Evolutionary conservation across 2,797 vertebrate genomes (phyloP), one percentile per base, ranked within the genome.

Genomic region (Columba guinea): DNA sequence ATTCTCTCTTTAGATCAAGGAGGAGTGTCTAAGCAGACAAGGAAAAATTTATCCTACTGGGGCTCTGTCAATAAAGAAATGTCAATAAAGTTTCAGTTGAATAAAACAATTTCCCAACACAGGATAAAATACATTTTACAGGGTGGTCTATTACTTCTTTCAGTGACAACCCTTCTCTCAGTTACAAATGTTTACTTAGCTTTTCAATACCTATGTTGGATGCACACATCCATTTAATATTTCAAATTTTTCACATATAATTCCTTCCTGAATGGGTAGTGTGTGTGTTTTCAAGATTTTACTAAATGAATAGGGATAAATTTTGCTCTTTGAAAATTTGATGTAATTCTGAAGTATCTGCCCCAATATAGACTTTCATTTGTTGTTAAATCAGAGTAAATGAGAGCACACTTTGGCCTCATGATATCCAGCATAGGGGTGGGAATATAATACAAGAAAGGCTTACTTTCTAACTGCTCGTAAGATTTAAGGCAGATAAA

Each of bases 401-500:
- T 19, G 75, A 78, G 79, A 76, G n/a, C 46, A 75, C 34, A 56
- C 22, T 81, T 85, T 3, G 10, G 55, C 68, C 41, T 89, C n/a
- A 21, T 9, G 32, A 64, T 41, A 81, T 49, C 67, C 53, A 64
- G 48, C 68, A 68, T 32, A 90, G 53, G 27, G 35, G 56, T 32
- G 67, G 49, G 41, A 90, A 69, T 12, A 9, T 26, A 88, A 74
- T 37, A 75, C 30, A 91, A 88, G 46, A 90, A 93, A 89, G 71
- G 52, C 44, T 89, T 92, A 76, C 10, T 94, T 94, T 95, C 59
- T 53, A 85, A 83, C 44, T 75, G 37, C 59, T 89, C 89, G 44
- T 65, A 93, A 64, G 37, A 63, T 75, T 90, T 86, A 89, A 94
- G 70, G 46, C 46, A 94, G 93, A 87, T 80, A 92, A 94, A 94